Evolutionary conservation across 2,888 invertebrate species (phyloP), one percentile per base, ranked within the genome.

Genomic region (Cephus spinipes): DNA sequence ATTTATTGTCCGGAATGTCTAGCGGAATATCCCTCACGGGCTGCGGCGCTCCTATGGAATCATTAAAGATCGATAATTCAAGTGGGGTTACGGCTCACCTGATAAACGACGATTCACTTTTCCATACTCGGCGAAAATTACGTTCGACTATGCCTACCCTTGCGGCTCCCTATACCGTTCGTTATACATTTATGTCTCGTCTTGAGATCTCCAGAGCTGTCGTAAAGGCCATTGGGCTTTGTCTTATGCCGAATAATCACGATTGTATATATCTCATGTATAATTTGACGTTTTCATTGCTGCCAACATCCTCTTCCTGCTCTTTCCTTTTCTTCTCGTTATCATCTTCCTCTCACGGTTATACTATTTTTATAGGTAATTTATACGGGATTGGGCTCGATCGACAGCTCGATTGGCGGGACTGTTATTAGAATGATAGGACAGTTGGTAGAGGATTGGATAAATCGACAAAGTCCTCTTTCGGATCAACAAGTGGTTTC

Each of bases 11-110:
- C 78, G 77, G 83, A 85, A 82, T 83, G 83, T 81, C 83, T 79
- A 79, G 77, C 80, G 80, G 84, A 85, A 85, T 78, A 69, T 86
- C 82, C 74, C 76, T 32, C 77, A 55, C 55, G 55, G 55, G 55
- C 23, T 55, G 69, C 76, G 81, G 75, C 81, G 69, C 80, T 81
- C 81, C 83, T 79, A 77, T 40, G 76, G 77, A 82, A 85, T 86
- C 85, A 87, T 89, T 88, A 88, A 86, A 85, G 82, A 87, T 89
- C 89, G 83, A 89, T 89, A 87, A 89, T 87, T 90, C 86, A 87
- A 77, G 73, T 71, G 1, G 71, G 31, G 71, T 23, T 55, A 55
- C 55, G 55, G 71, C 32, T 71, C 71, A 23, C 31, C 71, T 71
- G 71, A 71, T 71, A 71, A 71, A 71, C 71, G 32, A 71, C 71